These are phyloP conservation scores for Etheostoma cragini DNA, from an alignment of 2,113 vertebrate species.

Conservation along the genomic window DNA sequence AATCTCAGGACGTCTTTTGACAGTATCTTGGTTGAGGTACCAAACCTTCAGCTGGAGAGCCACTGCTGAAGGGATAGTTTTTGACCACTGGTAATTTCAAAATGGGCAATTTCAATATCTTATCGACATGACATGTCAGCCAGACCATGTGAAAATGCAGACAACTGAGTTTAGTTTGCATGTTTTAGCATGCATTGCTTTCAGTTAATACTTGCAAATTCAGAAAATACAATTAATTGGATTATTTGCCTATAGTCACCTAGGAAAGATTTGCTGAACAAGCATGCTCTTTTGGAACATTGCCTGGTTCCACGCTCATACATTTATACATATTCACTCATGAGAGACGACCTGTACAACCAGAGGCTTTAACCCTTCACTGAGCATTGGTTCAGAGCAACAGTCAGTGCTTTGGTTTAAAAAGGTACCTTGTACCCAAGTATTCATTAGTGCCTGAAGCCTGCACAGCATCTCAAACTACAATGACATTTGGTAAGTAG, in stretches of 20 bases:
- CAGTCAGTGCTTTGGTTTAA: conserved; percentile 25
- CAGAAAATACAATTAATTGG: background rate
- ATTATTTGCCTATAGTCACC: background rate
- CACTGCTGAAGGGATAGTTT: conserved; percentile 1
- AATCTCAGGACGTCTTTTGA: conserved; percentile 10
- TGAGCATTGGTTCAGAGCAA: conserved; percentile 14
- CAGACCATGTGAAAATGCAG: background rate
- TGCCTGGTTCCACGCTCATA: background rate
- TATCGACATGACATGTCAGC: conserved; percentile 4
- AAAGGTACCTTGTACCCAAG: background rate
- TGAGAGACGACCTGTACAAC: conserved; percentile 18
- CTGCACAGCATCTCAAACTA: background rate
- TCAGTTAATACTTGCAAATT: conserved; percentile 1
- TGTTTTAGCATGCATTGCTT: background rate
- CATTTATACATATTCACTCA: conserved; percentile 23
- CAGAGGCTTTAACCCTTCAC: conserved; percentile 26
- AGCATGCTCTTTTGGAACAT: conserved; percentile 5
- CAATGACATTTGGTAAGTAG: background rate
- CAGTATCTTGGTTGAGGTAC: conserved; percentile 2
- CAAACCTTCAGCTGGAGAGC: background rate
- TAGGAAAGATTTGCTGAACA: conserved; percentile 15
- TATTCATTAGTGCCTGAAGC: conserved; percentile 7
- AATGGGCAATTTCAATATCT: conserved; percentile 16
- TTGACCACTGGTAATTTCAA: conserved; percentile 2
- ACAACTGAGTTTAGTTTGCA: background rate